These are phyloP conservation scores for Tolypeutes matacus DNA, from an alignment of 2,797 vertebrate genomes.

Conservation along the genomic window DNA sequence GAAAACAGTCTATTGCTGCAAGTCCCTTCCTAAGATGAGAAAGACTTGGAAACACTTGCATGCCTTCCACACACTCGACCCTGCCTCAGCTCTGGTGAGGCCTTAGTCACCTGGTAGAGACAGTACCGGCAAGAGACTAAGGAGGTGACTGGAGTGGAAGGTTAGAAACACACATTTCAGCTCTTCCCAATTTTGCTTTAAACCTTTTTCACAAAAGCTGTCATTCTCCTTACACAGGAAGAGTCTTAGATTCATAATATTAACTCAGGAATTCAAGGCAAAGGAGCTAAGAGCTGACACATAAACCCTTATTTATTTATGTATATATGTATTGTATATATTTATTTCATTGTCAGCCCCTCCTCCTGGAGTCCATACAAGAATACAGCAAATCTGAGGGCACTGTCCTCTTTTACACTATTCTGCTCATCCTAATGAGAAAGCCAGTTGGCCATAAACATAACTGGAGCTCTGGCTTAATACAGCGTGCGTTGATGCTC, in stretches of 20 bases:
- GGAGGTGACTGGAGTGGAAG: not conserved
- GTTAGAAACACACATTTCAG: constrained; percentile 28
- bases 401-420: not conserved
- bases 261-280: constrained; percentile 53
- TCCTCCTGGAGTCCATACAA: not conserved
- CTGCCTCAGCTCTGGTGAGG: not conserved
- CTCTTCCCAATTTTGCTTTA: not conserved
- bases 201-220: not conserved
- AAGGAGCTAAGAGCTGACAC: not conserved
- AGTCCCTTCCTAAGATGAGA: not conserved
- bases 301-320: not conserved
- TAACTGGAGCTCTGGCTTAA: not conserved
- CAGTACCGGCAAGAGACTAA: not conserved
- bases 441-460: constrained; percentile 65
- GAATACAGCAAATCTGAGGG: not conserved
- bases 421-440: constrained; percentile 65
- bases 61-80: not conserved
- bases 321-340: too few species aligned
- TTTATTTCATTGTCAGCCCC: not conserved
- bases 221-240: not conserved
- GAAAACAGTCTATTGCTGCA: not conserved
- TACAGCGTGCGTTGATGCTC: not conserved
- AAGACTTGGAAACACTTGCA: not conserved
- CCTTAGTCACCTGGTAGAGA: not conserved
- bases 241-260: not conserved